Conservation (phyloP, 2,888 invertebrate species). For the Halictus quadricinctus region DNA sequence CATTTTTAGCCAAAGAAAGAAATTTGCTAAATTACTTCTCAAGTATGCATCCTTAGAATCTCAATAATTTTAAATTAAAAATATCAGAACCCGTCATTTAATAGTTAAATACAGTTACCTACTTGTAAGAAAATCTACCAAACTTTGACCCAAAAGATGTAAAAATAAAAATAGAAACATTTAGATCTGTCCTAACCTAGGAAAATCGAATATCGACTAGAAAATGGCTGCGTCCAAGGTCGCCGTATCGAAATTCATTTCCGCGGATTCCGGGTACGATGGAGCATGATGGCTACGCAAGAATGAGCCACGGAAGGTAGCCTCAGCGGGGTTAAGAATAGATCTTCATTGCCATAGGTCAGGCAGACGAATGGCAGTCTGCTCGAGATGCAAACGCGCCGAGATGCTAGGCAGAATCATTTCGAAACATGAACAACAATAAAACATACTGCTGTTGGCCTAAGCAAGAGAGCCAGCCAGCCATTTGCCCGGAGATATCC, state of each 20-base stretch:
- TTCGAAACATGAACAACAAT: not conserved
- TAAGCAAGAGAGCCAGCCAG: not conserved
- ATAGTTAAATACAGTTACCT: too few relatives aligned
- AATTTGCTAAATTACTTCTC: too few relatives aligned
- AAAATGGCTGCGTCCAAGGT: not conserved
- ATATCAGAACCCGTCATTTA: too few relatives aligned
- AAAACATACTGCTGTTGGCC: not conserved
- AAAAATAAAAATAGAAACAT: too few relatives aligned
- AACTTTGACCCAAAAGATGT: too few relatives aligned
- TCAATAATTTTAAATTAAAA: too few relatives aligned
- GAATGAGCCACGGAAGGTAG: constrained; percentile 2
- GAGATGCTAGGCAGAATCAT: not conserved
- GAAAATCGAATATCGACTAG: not conserved
- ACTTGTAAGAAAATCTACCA: too few relatives aligned
- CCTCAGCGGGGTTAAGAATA: constrained; percentile 36
- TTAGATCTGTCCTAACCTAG: too few relatives aligned
- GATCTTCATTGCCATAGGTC: constrained; percentile 47
- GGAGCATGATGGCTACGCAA: constrained; percentile 1
- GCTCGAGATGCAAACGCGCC: constrained; percentile 6
- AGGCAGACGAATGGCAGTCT: constrained; percentile 38
- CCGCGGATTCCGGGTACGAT: not conserved
- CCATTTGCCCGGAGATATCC: not conserved
- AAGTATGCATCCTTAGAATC: too few relatives aligned
- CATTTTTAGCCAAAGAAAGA: too few relatives aligned
- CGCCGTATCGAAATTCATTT: constrained; percentile 7